Evolutionary conservation across 2,113 vertebrate species (phyloP).

Genomic region (Actenoides hombroni): DNA sequence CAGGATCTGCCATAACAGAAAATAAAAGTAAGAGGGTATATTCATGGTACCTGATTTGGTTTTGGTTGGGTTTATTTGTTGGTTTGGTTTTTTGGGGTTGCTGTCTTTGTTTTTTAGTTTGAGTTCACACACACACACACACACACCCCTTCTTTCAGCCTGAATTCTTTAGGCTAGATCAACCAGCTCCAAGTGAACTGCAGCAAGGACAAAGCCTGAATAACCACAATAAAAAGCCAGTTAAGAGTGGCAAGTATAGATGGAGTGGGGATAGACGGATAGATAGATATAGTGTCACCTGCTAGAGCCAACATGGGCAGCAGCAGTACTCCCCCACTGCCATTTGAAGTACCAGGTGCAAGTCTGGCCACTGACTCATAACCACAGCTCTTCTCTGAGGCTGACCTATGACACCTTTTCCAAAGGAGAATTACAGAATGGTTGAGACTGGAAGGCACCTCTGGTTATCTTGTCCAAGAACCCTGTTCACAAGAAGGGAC

Average conservation of each 20-base stretch:
- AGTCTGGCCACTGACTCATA: background rate
- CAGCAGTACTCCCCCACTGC: background rate
- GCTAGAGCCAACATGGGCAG: background rate
- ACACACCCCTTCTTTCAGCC: background rate
- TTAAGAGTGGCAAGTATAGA: background rate
- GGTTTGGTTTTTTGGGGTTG: too few species aligned
- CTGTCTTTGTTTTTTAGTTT: background rate
- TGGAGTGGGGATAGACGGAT: background rate
- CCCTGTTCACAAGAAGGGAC: background rate
- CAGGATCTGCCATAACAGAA: constrained; percentile 75
- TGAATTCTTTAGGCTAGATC: background rate
- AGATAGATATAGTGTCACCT: background rate
- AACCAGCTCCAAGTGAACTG: background rate
- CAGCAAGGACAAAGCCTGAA: background rate
- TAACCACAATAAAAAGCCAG: background rate
- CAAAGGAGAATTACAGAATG: background rate
- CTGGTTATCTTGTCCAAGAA: background rate
- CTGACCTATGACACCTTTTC: background rate
- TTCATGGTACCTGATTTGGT: background rate
- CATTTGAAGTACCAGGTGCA: background rate
- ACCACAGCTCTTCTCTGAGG: background rate
- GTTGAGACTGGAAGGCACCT: background rate
- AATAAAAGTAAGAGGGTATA: background rate
- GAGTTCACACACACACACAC: too few species aligned
- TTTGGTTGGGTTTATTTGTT: too few species aligned